Percentiles rank a stretch among this genome's conserved stretches.
Evolutionary conservation across 2,888 invertebrate species (phyloP).

Genomic region (Dermolepida albohirtum): DNA sequence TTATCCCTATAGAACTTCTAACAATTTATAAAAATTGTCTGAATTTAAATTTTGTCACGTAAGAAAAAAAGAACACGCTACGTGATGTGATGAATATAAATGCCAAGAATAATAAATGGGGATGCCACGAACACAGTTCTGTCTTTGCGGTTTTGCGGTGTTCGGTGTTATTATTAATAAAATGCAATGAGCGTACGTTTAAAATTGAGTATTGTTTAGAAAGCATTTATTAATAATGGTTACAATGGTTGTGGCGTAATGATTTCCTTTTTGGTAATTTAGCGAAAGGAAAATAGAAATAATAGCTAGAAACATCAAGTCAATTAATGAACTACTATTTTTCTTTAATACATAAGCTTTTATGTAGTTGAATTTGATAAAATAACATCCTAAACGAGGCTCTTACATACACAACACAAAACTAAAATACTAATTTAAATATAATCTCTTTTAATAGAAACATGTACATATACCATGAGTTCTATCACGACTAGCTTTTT

Average conservation of each 20-base stretch:
- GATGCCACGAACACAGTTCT: conserved; percentile 30
- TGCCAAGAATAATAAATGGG: conserved; percentile 31
- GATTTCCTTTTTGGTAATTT: not conserved
- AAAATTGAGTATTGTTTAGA: conserved; percentile 17
- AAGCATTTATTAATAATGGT: conserved; percentile 6
- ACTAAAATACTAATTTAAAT: too few species aligned
- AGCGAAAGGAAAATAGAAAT: too few species aligned
- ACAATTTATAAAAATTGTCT: conserved; percentile 36
- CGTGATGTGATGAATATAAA: conserved; percentile 40
- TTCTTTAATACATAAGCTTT: too few species aligned
- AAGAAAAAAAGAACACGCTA: conserved; percentile 36
- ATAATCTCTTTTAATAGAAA: too few species aligned
- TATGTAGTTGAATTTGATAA: too few species aligned
- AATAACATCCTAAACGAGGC: too few species aligned
- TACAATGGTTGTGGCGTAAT: conserved; percentile 5
- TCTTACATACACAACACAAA: too few species aligned
- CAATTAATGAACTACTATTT: too few species aligned
- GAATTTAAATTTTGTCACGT: conserved; percentile 41
- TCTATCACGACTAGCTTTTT: too few species aligned
- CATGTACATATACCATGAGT: too few species aligned
- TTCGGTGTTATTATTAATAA: conserved; percentile 24
- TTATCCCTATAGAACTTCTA: not conserved
- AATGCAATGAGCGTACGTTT: conserved; percentile 8
- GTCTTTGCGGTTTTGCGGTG: conserved; percentile 35
- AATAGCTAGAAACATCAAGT: too few species aligned